phyloP scores from a whole-genome alignment of 2,797 vertebrate genomes.

The Antennarius maculatus region DNA sequence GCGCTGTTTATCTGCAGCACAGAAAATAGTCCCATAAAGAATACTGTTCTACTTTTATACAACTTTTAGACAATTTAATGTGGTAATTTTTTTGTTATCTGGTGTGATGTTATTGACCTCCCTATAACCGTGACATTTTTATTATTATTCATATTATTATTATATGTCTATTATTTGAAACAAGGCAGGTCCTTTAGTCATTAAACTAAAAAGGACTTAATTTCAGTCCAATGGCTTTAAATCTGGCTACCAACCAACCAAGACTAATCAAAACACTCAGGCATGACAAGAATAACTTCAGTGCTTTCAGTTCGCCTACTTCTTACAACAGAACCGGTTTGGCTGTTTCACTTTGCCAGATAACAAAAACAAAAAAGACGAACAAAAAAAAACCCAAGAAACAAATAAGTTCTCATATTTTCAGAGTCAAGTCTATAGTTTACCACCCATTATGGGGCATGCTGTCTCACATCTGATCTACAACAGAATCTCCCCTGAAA shows the following conservation, averaged over 20 bases:
- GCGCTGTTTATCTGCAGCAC: no score
- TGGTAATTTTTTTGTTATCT: not conserved
- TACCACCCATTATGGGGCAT: no score
- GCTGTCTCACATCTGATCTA: not conserved
- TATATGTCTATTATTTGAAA: no score
- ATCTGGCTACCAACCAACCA: not conserved
- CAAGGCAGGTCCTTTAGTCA: not conserved
- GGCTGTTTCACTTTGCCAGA: no score
- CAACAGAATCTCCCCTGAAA: not conserved
- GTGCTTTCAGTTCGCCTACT: not conserved
- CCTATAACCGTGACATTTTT: no score
- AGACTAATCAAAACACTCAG: not conserved
- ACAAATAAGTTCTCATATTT: no score
- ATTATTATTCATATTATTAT: no score
- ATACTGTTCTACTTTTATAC: constrained; percentile 28
- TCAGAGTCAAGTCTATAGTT: no score
- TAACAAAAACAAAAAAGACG: no score
- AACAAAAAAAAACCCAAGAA: no score
- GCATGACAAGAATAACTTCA: not conserved
- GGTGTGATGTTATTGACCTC: not conserved
- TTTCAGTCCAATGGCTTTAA: not conserved
- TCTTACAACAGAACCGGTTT: constrained; percentile 5
- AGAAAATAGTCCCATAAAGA: not conserved
- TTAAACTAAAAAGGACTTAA: constrained; percentile 12
- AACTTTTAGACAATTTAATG: constrained; percentile 24